Evolutionary conservation across 2,888 invertebrate species (phyloP).

Genomic region (Azorinus chamasolen): DNA sequence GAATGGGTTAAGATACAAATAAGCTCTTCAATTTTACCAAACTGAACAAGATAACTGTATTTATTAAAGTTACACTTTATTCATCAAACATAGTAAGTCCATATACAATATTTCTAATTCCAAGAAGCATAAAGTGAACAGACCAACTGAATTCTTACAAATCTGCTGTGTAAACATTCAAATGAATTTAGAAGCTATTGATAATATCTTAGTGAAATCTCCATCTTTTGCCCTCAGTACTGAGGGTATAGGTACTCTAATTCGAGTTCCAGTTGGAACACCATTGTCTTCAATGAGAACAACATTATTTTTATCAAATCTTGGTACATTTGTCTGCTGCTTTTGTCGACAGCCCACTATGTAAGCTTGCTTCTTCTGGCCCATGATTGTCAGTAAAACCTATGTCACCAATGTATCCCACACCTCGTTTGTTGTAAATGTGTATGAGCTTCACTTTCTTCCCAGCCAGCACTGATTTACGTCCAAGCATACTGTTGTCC

Average conservation of each 20-base stretch:
- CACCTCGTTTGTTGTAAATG: conserved; percentile 88
- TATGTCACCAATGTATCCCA: conserved; percentile 92
- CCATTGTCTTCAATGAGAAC: conserved; percentile 98
- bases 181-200: conserved; percentile 95
- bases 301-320: conserved; percentile 97
- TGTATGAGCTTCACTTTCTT: conserved; percentile 97
- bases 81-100: too few species aligned
- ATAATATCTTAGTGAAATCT: conserved; percentile 93
- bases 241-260: conserved; percentile 98
- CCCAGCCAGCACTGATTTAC: conserved; percentile 97
- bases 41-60: too few species aligned
- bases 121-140: too few species aligned
- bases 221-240: conserved; percentile 94
- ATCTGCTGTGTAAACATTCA: too few species aligned
- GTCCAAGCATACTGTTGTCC: conserved; percentile 98
- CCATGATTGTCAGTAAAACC: conserved; percentile 97
- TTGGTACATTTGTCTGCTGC: conserved; percentile 93
- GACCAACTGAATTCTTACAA: too few species aligned
- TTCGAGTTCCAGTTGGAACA: conserved; percentile 97
- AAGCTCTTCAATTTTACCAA: too few species aligned
- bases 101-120: too few species aligned
- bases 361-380: conserved; percentile 97
- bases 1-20: too few species aligned
- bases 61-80: too few species aligned
- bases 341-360: conserved; percentile 95